Evolutionary conservation across 2,797 vertebrate species (phyloP).

Genomic region (Halcyon smyrnensis): DNA sequence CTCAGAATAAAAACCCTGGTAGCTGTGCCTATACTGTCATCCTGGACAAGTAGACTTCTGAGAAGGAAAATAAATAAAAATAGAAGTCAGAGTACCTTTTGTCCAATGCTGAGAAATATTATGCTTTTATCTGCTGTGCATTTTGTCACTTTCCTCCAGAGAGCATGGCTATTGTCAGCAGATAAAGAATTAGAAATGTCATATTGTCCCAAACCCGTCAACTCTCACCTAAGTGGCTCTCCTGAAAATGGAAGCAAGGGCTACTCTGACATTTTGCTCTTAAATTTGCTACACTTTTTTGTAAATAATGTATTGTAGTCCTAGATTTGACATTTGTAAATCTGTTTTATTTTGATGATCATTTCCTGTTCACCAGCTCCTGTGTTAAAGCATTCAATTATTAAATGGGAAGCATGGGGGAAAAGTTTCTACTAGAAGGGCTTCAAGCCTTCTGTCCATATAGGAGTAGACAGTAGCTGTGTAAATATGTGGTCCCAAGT

Average conservation of each 20-base stretch:
- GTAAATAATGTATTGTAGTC: constrained; percentile 36
- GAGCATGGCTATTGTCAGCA: constrained; percentile 60
- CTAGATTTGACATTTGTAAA: constrained; percentile 34
- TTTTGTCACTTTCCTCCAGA: constrained; percentile 40
- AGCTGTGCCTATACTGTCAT: neutral
- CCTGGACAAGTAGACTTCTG: neutral
- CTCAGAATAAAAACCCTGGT: neutral
- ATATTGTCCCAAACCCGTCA: constrained; percentile 56
- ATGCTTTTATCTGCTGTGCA: neutral
- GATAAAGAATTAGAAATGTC: constrained; percentile 79
- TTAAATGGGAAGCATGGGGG: neutral
- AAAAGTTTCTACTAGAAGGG: neutral
- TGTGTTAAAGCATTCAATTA: constrained; percentile 26
- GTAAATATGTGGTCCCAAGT: constrained; percentile 10
- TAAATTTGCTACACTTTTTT: constrained; percentile 46
- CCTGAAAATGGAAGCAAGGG: constrained; percentile 62
- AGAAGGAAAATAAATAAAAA: neutral
- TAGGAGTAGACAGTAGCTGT: neutral
- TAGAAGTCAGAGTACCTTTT: neutral
- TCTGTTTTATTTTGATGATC: neutral
- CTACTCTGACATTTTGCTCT: constrained; percentile 76
- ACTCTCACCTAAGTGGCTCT: constrained; percentile 59
- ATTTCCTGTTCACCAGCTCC: constrained; percentile 21
- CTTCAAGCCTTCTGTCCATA: neutral
- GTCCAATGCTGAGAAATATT: neutral